Evolutionary conservation across 2,113 vertebrate genomes (phyloP), one percentile per base, ranked within the genome.

Genomic region (Gavia stellata): DNA sequence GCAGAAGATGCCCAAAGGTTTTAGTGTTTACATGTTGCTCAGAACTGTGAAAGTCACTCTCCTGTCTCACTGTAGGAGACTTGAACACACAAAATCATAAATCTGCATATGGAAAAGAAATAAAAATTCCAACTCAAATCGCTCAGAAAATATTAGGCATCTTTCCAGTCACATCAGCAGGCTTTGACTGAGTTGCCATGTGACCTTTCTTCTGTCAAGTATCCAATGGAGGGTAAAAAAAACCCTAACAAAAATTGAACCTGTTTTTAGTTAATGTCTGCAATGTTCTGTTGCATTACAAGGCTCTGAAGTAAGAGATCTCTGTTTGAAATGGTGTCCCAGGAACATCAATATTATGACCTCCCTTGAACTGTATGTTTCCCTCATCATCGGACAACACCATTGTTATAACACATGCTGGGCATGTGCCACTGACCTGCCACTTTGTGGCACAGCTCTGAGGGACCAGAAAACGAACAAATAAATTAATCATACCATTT

Each of bases 391-490:
- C 17, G 7, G 80, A 29, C 20, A 81, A 82, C 71, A 81, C 62
- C 56, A 6, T 31, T 73, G 45, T 49, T 90, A 6, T 9, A 91
- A 33, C 70, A 79, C 1, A 1, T 59, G 88, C 75, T 19, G 7
- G 92, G 47, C 71, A 52, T 44, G 56, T 84, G 84, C 73, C 82
- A 72, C 10, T 81, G 91, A 88, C 49, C 78, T 92, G 72, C 28
- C 72, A 53, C 86, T 93, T 77, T 70, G 50, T 91, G 77, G 50
- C 81, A 91, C 53, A 74, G 81, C 73, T 91, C 87, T 45, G 73
- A 83, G 67, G 86, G 83, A 95, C 53, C 44, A 80, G 40, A 93
- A 94, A 73, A 84, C 75, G 88, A 89, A 96, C 45, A 96, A 93
- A 95, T 49, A 85, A 83, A 77, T 79, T 65, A 91, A 81, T 73